Evolutionary conservation across 1,140 invertebrate genomes (phyloP).

Genomic region (Drosophila orena): DNA sequence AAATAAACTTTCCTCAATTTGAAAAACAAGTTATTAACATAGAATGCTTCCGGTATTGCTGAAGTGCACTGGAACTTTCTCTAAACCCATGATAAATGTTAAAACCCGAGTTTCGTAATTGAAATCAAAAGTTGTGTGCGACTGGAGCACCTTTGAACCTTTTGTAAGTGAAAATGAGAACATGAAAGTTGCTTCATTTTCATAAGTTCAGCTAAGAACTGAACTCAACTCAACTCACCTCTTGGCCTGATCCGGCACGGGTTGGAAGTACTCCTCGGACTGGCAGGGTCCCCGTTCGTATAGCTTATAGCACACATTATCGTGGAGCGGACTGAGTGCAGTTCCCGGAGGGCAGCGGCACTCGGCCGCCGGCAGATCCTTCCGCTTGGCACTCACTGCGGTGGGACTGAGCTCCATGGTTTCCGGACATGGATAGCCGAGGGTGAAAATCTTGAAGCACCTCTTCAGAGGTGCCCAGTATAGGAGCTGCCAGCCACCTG

Average conservation of each 20-base stretch:
- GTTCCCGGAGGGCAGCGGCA: constrained; percentile 92
- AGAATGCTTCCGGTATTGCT: not conserved
- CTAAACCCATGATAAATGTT: not conserved
- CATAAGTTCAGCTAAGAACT: not conserved
- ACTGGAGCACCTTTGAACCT: not conserved
- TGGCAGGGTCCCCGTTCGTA: constrained; percentile 90
- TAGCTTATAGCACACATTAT: constrained; percentile 88
- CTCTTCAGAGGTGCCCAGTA: constrained; percentile 93
- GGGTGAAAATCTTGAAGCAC: constrained; percentile 93
- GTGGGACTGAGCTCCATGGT: constrained; percentile 92
- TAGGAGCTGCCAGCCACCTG: constrained; percentile 92
- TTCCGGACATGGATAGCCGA: constrained; percentile 92
- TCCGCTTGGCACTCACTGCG: constrained; percentile 59
- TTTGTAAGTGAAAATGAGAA: constrained; percentile 1
- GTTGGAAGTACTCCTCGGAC: constrained; percentile 86
- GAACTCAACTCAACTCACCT: constrained; percentile 28
- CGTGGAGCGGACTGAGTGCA: constrained; percentile 87
- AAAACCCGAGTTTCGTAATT: not conserved
- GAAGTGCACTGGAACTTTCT: constrained; percentile 10
- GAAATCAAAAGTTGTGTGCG: not conserved
- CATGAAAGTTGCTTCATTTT: not conserved
- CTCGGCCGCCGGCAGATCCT: constrained; percentile 86
- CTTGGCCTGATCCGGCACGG: constrained; percentile 56
- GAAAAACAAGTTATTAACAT: not conserved
- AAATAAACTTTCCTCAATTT: not conserved